Base-by-base conservation (phyloP, 2,888 invertebrate genomes). In the Drosophila mulleri region DNA sequence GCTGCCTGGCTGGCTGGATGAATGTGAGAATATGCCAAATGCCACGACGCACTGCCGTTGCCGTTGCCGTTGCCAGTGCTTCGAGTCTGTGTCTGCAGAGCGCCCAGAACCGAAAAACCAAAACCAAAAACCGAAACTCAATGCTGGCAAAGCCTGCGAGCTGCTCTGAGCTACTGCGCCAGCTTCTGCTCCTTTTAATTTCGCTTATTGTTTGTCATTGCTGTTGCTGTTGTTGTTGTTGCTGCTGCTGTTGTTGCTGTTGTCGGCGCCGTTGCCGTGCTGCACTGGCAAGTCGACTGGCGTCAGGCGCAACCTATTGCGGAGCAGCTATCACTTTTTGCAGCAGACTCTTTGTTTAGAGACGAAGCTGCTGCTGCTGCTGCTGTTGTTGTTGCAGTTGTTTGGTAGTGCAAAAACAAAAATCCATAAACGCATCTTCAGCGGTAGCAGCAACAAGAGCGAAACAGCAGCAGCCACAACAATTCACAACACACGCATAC, bases 401-500 rank as follows among this genome's bases (percentile, higher is more conserved):
- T 57, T 61, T 57, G 78, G 72, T n/a, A 80, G 83, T 80, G 83
- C 80, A 82, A 82, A 73, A 84, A 83, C 72, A 58, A 77, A 76
- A 86, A 80, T 81, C 86, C 80, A 84, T 80, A 89, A 88, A 86
- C 86, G 88, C 86, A 88, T 75, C 84, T 80, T 50, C 69, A 60
- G 72, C 67, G 53, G 80, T 53, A 75, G 76, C 66, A 68, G 54
- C 69, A 78, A 62, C 62, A 75, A 65, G 64, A 79, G 74, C 66
- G 66, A 65, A 77, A 65, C 82, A 74, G 75, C 83, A 72, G 72
- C 74, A 75, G 58, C 78, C 84, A 73, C 78, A 82, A 74, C 77
- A 78, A 82, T 32, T 56, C 70, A 72, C 68, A 82, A 63, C 44
- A 60, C 60, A 60, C 62, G 42, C 45, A 45, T 26, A 45, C 26